Evolutionary conservation across 37 sponge, comb jelly and placozoan species (phyloP).

Genomic region (Halisarca cf. caerulea): DNA sequence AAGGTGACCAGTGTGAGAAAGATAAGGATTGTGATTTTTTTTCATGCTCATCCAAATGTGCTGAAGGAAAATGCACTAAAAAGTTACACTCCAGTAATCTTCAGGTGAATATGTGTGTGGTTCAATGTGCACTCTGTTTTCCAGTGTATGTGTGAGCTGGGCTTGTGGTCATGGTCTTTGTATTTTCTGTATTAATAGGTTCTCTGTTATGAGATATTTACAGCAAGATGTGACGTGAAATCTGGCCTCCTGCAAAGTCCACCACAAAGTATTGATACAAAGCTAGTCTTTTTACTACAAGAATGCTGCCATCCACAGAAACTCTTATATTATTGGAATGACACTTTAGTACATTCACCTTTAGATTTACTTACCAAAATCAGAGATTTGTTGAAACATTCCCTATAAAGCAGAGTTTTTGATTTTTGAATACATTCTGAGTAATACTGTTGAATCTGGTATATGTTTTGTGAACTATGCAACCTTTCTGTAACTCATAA

Average conservation of each 20-base stretch:
- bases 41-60: background rate
- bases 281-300: background rate
- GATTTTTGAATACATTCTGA: too few relatives aligned
- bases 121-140: too few relatives aligned
- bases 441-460: too few relatives aligned
- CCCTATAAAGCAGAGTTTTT: background rate
- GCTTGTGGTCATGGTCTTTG: too few relatives aligned
- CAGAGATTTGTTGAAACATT: background rate
- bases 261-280: background rate
- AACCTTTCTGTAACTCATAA: too few relatives aligned
- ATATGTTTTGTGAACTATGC: too few relatives aligned
- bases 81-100: slow-evolving; percentile 17
- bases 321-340: slow-evolving; percentile 10
- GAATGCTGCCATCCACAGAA: slow-evolving; percentile 5
- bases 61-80: background rate
- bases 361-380: background rate
- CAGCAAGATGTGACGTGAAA: background rate
- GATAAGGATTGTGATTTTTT: slow-evolving; percentile 4
- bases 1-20: background rate
- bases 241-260: background rate
- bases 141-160: too few relatives aligned
- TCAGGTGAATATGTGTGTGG: too few relatives aligned
- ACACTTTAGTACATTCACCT: slow-evolving; percentile 10
- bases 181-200: background rate
- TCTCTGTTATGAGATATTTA: background rate